Conservation (phyloP, 2,113 vertebrate genomes). For the Epinephelus fuscoguttatus region DNA sequence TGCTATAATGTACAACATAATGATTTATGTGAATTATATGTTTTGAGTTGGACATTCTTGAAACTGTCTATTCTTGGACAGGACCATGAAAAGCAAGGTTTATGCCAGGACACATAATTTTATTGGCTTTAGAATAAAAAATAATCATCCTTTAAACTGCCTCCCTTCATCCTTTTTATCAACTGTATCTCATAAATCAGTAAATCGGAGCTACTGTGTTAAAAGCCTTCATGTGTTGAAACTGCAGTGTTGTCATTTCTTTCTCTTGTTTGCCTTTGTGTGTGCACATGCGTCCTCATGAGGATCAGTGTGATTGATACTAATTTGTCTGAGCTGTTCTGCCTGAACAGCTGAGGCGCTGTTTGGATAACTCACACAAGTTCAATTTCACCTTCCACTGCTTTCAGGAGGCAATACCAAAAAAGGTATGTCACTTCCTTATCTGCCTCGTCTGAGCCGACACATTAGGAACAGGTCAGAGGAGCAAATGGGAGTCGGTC, state of each 20-base stretch:
- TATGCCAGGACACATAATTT: not conserved
- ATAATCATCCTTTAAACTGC: not conserved
- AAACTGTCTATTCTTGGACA: no score
- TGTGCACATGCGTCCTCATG: not conserved
- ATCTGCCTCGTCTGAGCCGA: slow-evolving; percentile 19
- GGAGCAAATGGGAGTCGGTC: slow-evolving; percentile 1
- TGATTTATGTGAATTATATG: no score
- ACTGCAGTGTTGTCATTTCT: not conserved
- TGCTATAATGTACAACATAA: no score
- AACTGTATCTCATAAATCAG: not conserved
- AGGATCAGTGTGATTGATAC: slow-evolving; percentile 10
- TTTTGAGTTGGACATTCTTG: no score
- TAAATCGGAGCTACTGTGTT: not conserved
- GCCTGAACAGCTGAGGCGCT: not conserved
- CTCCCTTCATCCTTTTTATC: not conserved
- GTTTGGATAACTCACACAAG: slow-evolving; percentile 40
- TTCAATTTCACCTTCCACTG: slow-evolving; percentile 52
- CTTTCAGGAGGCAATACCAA: slow-evolving; percentile 7
- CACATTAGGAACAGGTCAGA: slow-evolving; percentile 50
- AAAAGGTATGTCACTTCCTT: slow-evolving; percentile 15
- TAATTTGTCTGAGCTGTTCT: slow-evolving; percentile 21
- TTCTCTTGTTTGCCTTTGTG: not conserved
- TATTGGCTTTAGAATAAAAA: not conserved
- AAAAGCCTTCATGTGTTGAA: not conserved
- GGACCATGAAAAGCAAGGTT: not conserved